Conservation (phyloP, 1,140 invertebrate genomes). For the Drosophila repletoides region DNA sequence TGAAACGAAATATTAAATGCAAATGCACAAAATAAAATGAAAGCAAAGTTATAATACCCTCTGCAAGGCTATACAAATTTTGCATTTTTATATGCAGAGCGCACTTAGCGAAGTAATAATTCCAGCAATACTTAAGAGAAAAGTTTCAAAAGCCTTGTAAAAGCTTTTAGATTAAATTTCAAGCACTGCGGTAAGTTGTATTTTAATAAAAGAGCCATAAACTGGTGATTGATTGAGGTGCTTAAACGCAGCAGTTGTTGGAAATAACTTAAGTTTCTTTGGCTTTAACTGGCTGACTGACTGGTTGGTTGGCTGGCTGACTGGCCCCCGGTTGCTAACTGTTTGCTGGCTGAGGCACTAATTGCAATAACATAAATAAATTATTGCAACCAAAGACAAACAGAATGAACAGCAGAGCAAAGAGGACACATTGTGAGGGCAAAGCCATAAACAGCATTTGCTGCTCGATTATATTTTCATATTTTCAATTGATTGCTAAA, state of each 20-base stretch:
- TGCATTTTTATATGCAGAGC: no score
- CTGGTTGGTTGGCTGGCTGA: no score
- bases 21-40: no score
- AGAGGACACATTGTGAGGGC: neutral
- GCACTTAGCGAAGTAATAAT: no score
- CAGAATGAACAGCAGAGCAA: neutral
- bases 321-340: no score
- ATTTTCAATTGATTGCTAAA: conserved; percentile 54
- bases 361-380: conserved; percentile 50
- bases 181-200: no score
- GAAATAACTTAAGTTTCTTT: neutral
- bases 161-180: neutral
- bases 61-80: no score
- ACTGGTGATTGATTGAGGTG: conserved; percentile 5
- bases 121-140: no score
- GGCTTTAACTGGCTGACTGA: conserved; percentile 21
- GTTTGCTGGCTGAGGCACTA: conserved; percentile 36
- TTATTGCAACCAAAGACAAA: conserved; percentile 18
- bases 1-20: no score
- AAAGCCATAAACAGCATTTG: conserved; percentile 30
- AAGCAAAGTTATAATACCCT: no score
- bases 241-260: neutral
- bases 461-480: conserved; percentile 45
- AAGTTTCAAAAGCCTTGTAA: no score
- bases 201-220: conserved; percentile 5